A percentile compares a stretch with the other conserved stretches of the same genome.
Conservation (phyloP, 2,888 invertebrate genomes). For the Muschampia plurimacula region DNA sequence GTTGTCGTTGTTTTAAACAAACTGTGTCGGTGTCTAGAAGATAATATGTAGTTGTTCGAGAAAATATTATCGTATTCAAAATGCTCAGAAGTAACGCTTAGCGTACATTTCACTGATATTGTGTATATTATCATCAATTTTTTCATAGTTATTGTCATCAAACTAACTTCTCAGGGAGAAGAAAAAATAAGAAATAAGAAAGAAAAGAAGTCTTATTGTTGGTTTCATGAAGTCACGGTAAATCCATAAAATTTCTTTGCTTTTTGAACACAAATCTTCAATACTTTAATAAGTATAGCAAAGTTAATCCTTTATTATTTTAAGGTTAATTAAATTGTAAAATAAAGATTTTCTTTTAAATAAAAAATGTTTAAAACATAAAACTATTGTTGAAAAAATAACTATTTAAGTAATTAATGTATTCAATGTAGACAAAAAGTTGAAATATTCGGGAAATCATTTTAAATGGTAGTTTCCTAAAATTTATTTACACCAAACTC, state of each 20-base stretch:
- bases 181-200: neutral
- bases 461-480: no score
- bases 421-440: no score
- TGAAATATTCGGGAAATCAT: no score
- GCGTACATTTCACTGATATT: neutral
- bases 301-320: no score
- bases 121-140: neutral
- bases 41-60: neutral
- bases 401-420: no score
- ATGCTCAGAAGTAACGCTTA: constrained; percentile 9
- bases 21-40: constrained; percentile 10
- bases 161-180: neutral
- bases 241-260: neutral
- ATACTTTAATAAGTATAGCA: no score
- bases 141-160: constrained; percentile 5
- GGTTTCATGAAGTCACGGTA: no score
- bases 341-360: no score
- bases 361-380: no score
- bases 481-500: neutral
- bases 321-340: no score
- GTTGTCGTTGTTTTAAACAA: constrained; percentile 6
- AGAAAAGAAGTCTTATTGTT: neutral
- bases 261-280: no score
- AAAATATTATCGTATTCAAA: constrained; percentile 4
- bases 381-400: no score